These are phyloP conservation scores for Stomatorhinus walkeri DNA, from an alignment of 2,797 vertebrate genomes.

Conservation along the genomic window DNA sequence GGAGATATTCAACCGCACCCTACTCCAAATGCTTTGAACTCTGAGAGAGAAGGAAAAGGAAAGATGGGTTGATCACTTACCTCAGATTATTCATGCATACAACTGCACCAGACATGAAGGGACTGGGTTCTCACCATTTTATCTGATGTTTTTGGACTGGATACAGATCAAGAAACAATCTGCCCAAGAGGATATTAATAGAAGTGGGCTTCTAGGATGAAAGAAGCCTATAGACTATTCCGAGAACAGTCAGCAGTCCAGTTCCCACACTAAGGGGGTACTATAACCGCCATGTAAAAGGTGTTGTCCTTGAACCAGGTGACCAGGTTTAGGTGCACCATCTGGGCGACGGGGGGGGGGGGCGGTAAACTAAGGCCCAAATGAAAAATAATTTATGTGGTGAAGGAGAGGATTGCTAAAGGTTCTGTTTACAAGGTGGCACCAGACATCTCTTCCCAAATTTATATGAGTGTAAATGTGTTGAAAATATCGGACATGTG, in stretches of 20 bases:
- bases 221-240: neutral
- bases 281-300: neutral
- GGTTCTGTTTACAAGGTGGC: neutral
- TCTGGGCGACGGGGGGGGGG: neutral
- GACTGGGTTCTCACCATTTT: slow-evolving; percentile 13
- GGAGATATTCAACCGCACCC: neutral
- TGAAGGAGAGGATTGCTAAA: neutral
- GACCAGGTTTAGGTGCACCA: neutral
- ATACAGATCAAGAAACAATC: neutral
- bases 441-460: neutral
- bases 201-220: neutral
- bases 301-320: neutral
- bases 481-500: too few species aligned
- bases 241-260: neutral
- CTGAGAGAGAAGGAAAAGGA: neutral
- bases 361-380: neutral
- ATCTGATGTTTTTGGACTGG: neutral
- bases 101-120: slow-evolving; percentile 25
- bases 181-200: neutral
- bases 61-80: neutral
- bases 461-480: too few species aligned
- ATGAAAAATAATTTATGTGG: neutral
- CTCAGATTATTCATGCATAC: neutral
- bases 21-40: neutral
- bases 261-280: neutral